Conservation (phyloP, 2,113 vertebrate species). For the Cygnus buccinator region DNA sequence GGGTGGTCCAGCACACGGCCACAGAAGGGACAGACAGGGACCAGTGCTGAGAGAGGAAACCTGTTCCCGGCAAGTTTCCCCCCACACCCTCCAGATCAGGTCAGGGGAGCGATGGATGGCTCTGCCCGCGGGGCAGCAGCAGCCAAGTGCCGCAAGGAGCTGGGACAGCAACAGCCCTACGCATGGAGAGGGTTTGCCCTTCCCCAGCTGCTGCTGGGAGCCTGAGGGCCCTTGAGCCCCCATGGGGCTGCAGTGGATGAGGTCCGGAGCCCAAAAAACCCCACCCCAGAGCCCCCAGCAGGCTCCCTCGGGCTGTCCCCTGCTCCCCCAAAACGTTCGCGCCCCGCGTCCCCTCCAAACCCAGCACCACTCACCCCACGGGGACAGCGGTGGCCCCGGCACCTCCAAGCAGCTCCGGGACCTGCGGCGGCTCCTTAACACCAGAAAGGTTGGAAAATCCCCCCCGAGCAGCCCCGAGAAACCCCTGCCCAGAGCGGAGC, state of each 20-base stretch:
- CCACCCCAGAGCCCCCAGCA: background rate
- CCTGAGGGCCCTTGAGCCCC: background rate
- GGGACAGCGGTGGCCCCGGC: accelerated
- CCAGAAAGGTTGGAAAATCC: background rate
- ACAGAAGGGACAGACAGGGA: background rate
- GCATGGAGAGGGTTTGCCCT: background rate
- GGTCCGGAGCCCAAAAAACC: background rate
- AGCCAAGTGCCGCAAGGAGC: background rate
- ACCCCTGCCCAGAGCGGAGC: background rate
- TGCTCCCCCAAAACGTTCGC: background rate
- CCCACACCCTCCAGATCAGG: background rate
- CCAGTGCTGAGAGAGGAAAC: background rate
- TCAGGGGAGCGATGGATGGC: background rate
- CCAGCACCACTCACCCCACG: background rate
- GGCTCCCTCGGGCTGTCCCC: background rate
- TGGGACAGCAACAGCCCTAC: background rate
- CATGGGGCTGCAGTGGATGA: background rate
- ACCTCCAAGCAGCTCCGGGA: background rate
- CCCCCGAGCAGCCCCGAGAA: background rate
- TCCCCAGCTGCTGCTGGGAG: background rate
- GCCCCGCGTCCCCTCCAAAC: background rate
- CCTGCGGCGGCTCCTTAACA: accelerated
- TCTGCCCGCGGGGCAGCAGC: background rate
- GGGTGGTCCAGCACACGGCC: background rate
- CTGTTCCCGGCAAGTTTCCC: background rate